phyloP scores from a whole-genome alignment of 2,888 invertebrate genomes.

The Melolontha melolontha region DNA sequence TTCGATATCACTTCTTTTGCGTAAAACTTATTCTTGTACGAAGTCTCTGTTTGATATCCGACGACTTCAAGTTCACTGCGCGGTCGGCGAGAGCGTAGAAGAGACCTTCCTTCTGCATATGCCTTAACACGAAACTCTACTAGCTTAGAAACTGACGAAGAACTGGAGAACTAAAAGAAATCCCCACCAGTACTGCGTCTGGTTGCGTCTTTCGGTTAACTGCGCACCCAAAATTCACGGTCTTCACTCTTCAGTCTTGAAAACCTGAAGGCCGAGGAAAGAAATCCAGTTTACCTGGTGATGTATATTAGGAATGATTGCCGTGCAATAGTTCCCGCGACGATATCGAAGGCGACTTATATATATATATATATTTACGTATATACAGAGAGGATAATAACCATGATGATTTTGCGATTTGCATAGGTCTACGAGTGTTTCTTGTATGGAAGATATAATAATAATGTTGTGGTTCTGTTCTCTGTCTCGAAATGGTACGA shows the following conservation, averaged over 20 bases:
- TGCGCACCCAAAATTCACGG: conserved; percentile 40
- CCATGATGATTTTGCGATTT: conserved; percentile 32
- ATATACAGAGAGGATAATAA: conserved; percentile 6
- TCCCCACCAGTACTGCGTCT: conserved; percentile 39
- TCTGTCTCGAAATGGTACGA: conserved; percentile 19
- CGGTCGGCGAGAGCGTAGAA: neutral
- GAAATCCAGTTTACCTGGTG: conserved; percentile 29
- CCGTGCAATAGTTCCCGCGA: conserved; percentile 2
- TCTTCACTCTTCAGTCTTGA: conserved; percentile 28
- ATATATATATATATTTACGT: too few relatives aligned
- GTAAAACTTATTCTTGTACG: too few relatives aligned
- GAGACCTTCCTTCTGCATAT: conserved; percentile 3
- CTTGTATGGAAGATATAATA: conserved; percentile 13
- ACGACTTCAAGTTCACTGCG: neutral
- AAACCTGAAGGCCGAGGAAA: conserved; percentile 33
- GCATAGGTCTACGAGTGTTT: conserved; percentile 21
- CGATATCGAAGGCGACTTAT: conserved; percentile 16
- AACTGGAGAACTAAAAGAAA: conserved; percentile 29
- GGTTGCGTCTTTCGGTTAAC: conserved; percentile 24
- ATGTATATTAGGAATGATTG: conserved; percentile 8
- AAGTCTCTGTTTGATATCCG: too few relatives aligned
- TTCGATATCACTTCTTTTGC: too few relatives aligned
- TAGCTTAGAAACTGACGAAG: conserved; percentile 33
- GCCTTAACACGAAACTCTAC: conserved; percentile 27
- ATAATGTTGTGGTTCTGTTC: neutral